A percentile compares a stretch with the other conserved stretches of the same genome.
Evolutionary conservation across 23 tunicate genomes (phyloP).

Genomic region (Trididemnum nubilum): DNA sequence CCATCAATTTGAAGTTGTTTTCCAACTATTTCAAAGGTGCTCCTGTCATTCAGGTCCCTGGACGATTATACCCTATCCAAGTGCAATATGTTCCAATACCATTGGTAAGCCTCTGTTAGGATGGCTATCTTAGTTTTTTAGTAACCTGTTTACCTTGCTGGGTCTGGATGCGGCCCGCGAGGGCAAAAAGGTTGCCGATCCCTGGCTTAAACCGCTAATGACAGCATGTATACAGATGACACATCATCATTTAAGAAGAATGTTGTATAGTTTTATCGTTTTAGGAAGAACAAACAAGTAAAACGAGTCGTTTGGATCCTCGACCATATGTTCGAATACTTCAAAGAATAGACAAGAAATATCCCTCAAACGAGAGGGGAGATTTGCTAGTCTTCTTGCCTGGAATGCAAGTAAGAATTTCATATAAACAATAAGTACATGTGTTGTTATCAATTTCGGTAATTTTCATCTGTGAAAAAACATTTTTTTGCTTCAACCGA

Average conservation of each 20-base stretch:
- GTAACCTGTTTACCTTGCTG: not conserved
- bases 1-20: constrained; percentile 88
- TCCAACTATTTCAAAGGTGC: constrained; percentile 75
- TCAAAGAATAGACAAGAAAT: constrained; percentile 91
- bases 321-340: constrained; percentile 84
- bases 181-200: not conserved
- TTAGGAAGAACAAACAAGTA: constrained; percentile 56
- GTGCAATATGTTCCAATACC: constrained; percentile 86
- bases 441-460: not conserved
- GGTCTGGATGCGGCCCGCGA: no score
- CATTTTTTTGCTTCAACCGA: no score
- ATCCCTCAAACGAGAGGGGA: constrained; percentile 86
- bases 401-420: constrained; percentile 87
- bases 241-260: not conserved
- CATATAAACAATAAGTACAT: no score
- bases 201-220: not conserved
- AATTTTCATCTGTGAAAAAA: not conserved
- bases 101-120: constrained; percentile 41
- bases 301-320: constrained; percentile 73
- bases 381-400: constrained; percentile 93
- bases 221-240: not conserved
- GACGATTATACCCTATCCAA: constrained; percentile 90
- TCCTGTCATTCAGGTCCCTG: constrained; percentile 97
- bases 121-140: no score
- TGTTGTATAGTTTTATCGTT: no score